Evolutionary conservation across 1,140 invertebrate genomes (phyloP), one percentile per base, ranked within the genome.

Genomic region (Melitaea cinxia): DNA sequence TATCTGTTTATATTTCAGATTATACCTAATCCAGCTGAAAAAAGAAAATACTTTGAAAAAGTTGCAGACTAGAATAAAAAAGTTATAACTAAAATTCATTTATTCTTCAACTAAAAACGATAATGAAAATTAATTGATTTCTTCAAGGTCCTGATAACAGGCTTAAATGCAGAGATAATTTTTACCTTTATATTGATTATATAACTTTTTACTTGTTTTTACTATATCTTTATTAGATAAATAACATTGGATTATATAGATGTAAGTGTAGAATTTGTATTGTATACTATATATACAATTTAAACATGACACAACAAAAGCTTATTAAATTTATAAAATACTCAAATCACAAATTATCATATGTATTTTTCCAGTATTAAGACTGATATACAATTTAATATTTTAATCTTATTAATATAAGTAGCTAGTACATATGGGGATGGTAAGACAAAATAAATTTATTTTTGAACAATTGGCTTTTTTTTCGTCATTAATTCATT

Each of bases 21-120:
- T 63, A 95, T 95, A 70, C 95, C 95, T 23, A 94, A 95, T 88
- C 94, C 94, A 52, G 91, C 93, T 68, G 94, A 95, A 76, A 95
- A 95, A 80, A 94, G 93, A 53, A 95, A 95, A 70, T 95, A 94
- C 82, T 95, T 95, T 85, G 91, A 94, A 59, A 94, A 94, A 75
- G 70, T 89, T 33, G 68, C 81, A 70, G 75, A 82, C 68, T 77
- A 77, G n/a, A n/a, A 77, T 33, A 30, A 59, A 33, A 33, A 47
- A 26, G 17, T 45, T 4, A 45, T 3, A 45, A 47, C 4, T 21
- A 12, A 47, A n/a, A 12, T 4, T 47, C 2, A 9, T 23, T 47
- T 47, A 23, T 23, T 47, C 4, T 21, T 47, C n/a, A 4, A 39
- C 15, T 39, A 15, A 14, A 39, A 21, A 47, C 12, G 17, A 23